These are phyloP conservation scores for Lamellibrachia columna DNA, from an alignment of 2,888 invertebrate genomes.

Conservation along the genomic window DNA sequence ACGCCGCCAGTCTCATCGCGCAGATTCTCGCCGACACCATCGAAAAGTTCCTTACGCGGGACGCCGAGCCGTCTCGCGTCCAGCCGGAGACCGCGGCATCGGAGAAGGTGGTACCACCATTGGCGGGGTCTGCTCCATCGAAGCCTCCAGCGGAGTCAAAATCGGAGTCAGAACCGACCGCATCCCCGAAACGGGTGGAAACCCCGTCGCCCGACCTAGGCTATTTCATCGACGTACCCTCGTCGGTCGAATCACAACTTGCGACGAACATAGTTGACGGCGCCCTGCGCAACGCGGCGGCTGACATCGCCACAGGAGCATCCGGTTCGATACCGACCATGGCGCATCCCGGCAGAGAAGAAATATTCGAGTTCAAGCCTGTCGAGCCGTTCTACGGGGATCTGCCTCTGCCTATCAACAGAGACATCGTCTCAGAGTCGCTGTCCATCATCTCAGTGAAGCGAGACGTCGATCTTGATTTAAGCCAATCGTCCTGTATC, in stretches of 20 bases:
- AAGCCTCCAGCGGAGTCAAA: too few relatives aligned
- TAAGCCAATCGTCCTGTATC: not conserved
- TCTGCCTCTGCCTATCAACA: not conserved
- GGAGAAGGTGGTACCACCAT: not conserved
- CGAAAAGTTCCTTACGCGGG: not conserved
- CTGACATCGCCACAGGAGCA: not conserved
- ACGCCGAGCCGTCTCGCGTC: not conserved
- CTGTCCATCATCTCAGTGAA: not conserved
- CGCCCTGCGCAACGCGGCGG: not conserved
- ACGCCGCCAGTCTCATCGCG: not conserved
- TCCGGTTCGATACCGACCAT: not conserved
- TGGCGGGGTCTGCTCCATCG: not conserved
- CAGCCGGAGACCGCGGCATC: not conserved
- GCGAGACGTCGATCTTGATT: not conserved
- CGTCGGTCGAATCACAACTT: not conserved
- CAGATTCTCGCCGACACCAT: not conserved
- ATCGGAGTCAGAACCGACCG: not conserved
- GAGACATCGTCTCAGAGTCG: not conserved
- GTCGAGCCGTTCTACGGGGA: not conserved
- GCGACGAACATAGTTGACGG: not conserved
- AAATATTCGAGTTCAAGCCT: not conserved
- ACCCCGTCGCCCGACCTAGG: not conserved
- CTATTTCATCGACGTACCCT: not conserved
- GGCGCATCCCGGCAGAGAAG: not conserved
- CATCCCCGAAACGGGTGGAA: not conserved